Conservation (phyloP, 2,113 vertebrate species). For the Eleginops maclovinus region DNA sequence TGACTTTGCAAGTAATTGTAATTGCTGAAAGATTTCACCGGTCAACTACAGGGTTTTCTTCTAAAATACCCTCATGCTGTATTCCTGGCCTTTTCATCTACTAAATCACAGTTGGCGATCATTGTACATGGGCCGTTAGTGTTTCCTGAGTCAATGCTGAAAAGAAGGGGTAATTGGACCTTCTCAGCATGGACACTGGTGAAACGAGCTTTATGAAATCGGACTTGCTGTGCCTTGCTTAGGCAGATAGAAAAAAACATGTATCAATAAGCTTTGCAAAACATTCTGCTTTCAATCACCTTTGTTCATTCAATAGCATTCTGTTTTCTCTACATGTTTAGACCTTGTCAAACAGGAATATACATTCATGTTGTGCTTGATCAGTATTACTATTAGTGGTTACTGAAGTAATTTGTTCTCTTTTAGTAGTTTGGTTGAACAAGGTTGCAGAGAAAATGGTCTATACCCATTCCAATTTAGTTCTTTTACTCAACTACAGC, state of each 20-base stretch:
- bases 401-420: no score
- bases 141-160: constrained; percentile 16
- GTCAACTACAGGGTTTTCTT: constrained; percentile 25
- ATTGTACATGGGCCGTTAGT: constrained; percentile 37
- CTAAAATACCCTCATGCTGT: neutral
- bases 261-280: neutral
- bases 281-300: neutral
- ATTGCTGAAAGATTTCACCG: constrained; percentile 30
- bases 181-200: constrained; percentile 31
- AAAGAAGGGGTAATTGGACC: constrained; percentile 51
- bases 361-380: neutral
- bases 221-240: neutral
- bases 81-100: constrained; percentile 32
- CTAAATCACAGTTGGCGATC: constrained; percentile 39
- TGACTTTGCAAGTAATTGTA: constrained; percentile 18
- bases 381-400: no score
- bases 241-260: neutral
- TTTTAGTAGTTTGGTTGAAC: neutral
- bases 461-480: neutral
- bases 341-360: no score
- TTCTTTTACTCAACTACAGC: neutral
- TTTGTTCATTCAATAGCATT: neutral
- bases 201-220: constrained; percentile 23
- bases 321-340: neutral
- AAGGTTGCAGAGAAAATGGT: neutral